These are phyloP conservation scores for Antigone vipio DNA, from an alignment of 2,113 vertebrate species.

Conservation along the genomic window DNA sequence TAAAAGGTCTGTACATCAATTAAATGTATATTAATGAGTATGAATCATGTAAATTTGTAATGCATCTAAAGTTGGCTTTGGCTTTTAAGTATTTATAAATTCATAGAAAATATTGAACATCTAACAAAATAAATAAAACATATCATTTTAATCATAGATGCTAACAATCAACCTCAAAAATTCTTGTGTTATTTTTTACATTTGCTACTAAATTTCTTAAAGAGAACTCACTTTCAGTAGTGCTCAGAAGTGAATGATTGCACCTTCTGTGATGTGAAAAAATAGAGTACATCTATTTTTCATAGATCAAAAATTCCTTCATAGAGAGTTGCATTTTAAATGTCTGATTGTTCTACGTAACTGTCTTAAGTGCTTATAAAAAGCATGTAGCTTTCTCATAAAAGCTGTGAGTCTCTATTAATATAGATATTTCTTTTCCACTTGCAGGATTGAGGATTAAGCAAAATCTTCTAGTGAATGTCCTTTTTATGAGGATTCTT, in stretches of 20 bases:
- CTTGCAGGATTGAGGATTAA: slow-evolving; percentile 33
- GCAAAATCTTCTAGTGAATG: slow-evolving; percentile 48
- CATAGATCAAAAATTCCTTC: slow-evolving; percentile 73
- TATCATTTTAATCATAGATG: slow-evolving; percentile 83
- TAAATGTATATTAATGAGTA: slow-evolving; percentile 79
- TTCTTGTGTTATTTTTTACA: slow-evolving; percentile 71
- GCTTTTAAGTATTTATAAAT: slow-evolving; percentile 87
- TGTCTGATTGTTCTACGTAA: slow-evolving; percentile 47
- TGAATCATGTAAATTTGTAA: slow-evolving; percentile 80
- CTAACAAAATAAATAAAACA: slow-evolving; percentile 90
- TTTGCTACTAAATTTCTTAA: slow-evolving; percentile 72
- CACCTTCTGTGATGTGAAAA: slow-evolving; percentile 68
- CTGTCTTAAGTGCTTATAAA: slow-evolving; percentile 63
- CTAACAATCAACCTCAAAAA: slow-evolving; percentile 82
- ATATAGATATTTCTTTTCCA: not conserved
- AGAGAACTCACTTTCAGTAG: slow-evolving; percentile 76
- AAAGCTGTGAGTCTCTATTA: slow-evolving; percentile 46
- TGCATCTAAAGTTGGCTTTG: slow-evolving; percentile 88
- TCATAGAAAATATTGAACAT: slow-evolving; percentile 90
- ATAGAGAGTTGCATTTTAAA: slow-evolving; percentile 63
- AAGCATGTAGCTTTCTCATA: slow-evolving; percentile 49
- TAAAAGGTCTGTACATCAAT: slow-evolving; percentile 84
- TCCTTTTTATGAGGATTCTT: slow-evolving; percentile 35
- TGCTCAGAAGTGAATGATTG: slow-evolving; percentile 69
- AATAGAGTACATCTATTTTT: slow-evolving; percentile 71